These are phyloP conservation scores for Petrosia ficiformis DNA, from an alignment of 37 sponge, comb jelly and placozoan genomes.

Conservation along the genomic window DNA sequence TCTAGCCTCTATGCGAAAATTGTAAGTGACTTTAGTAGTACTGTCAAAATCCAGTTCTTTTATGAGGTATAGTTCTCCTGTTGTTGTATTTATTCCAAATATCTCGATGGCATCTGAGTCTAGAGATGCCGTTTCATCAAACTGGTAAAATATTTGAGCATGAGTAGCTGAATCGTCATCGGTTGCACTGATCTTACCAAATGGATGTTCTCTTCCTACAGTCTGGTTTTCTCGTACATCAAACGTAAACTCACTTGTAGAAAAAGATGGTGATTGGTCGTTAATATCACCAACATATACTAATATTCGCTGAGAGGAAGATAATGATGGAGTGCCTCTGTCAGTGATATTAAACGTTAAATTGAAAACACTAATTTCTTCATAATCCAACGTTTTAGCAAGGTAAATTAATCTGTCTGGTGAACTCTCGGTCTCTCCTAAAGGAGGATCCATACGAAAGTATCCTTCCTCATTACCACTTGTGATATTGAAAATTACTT, in stretches of 20 bases:
- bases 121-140: not conserved
- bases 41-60: conserved; percentile 21
- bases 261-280: conserved; percentile 48
- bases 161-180: not conserved
- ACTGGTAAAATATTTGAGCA: conserved; percentile 7
- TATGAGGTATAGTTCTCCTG: conserved; percentile 43
- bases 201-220: not conserved
- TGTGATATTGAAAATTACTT: conserved; percentile 30
- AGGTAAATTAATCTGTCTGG: conserved; percentile 16
- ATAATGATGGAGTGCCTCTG: conserved; percentile 20
- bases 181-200: conserved; percentile 10
- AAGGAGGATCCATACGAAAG: conserved; percentile 21
- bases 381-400: conserved; percentile 29
- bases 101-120: not conserved
- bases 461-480: conserved; percentile 37
- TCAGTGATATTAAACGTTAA: conserved; percentile 50
- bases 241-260: conserved; percentile 14
- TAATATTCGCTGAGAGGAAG: conserved; percentile 2
- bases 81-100: conserved; percentile 17
- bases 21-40: not conserved
- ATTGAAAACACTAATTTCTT: conserved; percentile 13
- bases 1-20: conserved; percentile 17
- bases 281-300: conserved; percentile 17
- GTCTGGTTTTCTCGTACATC: conserved; percentile 34
- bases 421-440: not conserved